Conservation (phyloP, 2,888 invertebrate genomes). For the Drosophila kambysellisi region DNA sequence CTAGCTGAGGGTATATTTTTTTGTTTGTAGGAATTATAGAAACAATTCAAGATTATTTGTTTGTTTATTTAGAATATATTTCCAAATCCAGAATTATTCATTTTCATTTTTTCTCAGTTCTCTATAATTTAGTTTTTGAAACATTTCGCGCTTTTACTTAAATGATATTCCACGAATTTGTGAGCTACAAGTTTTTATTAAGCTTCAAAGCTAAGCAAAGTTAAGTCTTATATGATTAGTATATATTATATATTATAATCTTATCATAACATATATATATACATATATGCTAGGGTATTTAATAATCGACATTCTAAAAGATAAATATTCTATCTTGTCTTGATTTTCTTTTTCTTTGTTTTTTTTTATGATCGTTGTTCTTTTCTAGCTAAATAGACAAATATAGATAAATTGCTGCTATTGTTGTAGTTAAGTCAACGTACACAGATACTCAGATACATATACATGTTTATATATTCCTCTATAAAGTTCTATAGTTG, state of each 20-base stretch:
- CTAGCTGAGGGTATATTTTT: neutral
- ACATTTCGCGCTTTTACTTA: neutral
- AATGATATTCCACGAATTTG: neutral
- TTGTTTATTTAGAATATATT: neutral
- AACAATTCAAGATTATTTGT: neutral
- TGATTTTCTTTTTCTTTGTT: conserved; percentile 1
- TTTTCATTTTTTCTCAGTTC: neutral
- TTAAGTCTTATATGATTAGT: neutral
- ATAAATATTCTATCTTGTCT: neutral
- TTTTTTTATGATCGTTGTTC: conserved; percentile 21
- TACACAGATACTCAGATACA: conserved; percentile 13
- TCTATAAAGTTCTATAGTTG: neutral
- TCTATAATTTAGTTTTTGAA: neutral
- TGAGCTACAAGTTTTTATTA: neutral
- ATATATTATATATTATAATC: neutral
- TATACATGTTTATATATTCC: neutral
- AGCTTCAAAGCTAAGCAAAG: neutral
- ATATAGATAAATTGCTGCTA: conserved; percentile 62
- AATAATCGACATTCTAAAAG: neutral
- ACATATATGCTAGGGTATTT: neutral
- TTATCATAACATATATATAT: neutral
- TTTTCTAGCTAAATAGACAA: conserved; percentile 48
- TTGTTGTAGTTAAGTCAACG: conserved; percentile 49
- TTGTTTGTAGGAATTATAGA: too few species aligned
- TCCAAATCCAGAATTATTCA: neutral